These are phyloP conservation scores for Onychomys leucogaster DNA, from an alignment of 2,797 vertebrate species.

Conservation along the genomic window DNA sequence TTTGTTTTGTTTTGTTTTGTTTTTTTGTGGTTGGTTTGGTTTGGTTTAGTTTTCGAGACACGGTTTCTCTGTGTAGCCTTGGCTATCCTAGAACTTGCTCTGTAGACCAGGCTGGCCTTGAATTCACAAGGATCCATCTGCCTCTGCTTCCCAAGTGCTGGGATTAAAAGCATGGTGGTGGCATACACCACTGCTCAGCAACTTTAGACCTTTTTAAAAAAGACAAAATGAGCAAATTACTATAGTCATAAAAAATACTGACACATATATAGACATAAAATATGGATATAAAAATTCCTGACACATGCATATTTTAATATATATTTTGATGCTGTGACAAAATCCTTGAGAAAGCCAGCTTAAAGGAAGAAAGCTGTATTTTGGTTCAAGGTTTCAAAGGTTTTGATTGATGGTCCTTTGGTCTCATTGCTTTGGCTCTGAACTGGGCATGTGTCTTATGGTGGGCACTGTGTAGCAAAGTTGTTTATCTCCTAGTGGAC, in stretches of 20 bases:
- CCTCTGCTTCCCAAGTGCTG: too few relatives aligned
- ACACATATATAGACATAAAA: not conserved
- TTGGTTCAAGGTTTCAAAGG: not conserved
- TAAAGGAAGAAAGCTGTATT: not conserved
- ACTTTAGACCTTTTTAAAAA: slow-evolving; percentile 14
- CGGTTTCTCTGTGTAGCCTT: too few relatives aligned
- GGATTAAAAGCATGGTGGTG: not conserved
- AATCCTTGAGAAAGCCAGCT: not conserved
- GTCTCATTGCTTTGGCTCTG: not conserved
- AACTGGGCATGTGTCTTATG: not conserved
- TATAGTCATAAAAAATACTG: not conserved
- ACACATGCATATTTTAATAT: not conserved
- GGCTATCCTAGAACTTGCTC: too few relatives aligned
- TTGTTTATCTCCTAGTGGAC: too few relatives aligned
- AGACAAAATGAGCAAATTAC: not conserved
- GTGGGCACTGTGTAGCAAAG: not conserved
- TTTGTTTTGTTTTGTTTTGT: not conserved
- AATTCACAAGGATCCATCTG: too few relatives aligned
- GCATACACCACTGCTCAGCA: not conserved
- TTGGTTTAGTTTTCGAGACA: not conserved
- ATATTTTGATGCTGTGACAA: not conserved
- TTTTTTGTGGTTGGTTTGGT: not conserved
- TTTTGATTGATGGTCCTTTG: not conserved
- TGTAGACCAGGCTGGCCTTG: too few relatives aligned
- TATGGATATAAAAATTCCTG: not conserved